Conservation (phyloP, 2,797 vertebrate genomes). For the Gadopsis bispinosus region DNA sequence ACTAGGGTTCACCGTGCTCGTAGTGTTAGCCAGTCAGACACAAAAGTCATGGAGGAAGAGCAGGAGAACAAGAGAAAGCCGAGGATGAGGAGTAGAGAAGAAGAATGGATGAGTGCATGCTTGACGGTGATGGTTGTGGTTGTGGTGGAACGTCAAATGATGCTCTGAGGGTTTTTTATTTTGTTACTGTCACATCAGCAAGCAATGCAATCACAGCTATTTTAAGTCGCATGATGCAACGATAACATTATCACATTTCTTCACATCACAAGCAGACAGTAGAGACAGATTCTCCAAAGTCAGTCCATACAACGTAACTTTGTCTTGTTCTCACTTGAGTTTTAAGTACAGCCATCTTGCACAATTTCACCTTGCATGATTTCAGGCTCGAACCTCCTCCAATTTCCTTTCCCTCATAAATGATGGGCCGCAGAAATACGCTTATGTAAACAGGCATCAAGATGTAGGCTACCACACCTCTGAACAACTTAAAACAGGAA, state of each 20-base stretch:
- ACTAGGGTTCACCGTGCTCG: constrained; percentile 38
- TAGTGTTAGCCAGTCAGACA: constrained; percentile 43
- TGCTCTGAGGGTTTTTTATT: constrained; percentile 55
- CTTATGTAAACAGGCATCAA: constrained; percentile 69
- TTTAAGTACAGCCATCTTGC: constrained; percentile 48
- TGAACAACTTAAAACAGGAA: constrained; percentile 69
- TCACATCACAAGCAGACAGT: constrained; percentile 8
- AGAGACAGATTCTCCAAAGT: constrained; percentile 21
- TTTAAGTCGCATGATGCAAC: constrained; percentile 44
- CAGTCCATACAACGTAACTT: constrained; percentile 20
- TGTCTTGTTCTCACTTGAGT: constrained; percentile 29
- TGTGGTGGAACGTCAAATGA: constrained; percentile 68
- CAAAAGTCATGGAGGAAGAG: constrained; percentile 58
- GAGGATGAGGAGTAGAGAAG: constrained; percentile 56
- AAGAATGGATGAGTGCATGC: constrained; percentile 51
- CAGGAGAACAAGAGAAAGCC: constrained; percentile 38
- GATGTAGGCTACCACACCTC: constrained; percentile 66
- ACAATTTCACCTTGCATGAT: constrained; percentile 63
- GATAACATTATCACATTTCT: constrained; percentile 21
- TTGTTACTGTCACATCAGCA: constrained; percentile 57
- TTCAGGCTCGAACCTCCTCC: constrained; percentile 48
- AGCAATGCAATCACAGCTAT: constrained; percentile 65
- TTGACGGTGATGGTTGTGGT: constrained; percentile 46
- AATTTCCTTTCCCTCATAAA: constrained; percentile 32
- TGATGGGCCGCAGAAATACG: constrained; percentile 39